Conservation (phyloP, 2,888 invertebrate species). For the Lochmaea capreae region DNA sequence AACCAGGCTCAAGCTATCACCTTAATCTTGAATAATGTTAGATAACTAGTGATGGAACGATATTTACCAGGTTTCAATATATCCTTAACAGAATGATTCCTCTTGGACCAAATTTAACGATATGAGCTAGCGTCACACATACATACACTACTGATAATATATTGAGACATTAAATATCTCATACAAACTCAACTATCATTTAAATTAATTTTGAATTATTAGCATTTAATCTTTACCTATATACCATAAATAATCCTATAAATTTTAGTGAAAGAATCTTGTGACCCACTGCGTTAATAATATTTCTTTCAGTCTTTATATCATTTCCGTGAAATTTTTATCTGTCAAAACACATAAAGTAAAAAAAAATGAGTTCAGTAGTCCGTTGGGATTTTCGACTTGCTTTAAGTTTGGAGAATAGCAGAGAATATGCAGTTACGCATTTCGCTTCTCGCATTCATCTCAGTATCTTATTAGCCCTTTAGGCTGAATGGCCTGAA, state of each 20-base stretch:
- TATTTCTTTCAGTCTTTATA: neutral
- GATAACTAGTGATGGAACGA: too few relatives aligned
- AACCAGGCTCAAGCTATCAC: too few relatives aligned
- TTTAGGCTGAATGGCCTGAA: conserved; percentile 25
- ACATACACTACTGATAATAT: too few relatives aligned
- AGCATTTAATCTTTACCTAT: neutral
- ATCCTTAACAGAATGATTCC: too few relatives aligned
- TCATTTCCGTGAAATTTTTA: neutral
- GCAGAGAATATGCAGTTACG: conserved; percentile 25
- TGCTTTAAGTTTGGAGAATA: conserved; percentile 25
- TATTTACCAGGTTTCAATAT: too few relatives aligned
- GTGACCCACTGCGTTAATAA: neutral
- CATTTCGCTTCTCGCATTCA: conserved; percentile 19
- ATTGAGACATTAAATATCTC: too few relatives aligned
- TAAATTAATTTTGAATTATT: neutral
- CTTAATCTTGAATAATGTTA: too few relatives aligned
- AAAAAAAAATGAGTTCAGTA: conserved; percentile 4
- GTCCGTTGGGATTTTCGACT: conserved; percentile 26
- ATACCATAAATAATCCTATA: neutral
- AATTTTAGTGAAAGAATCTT: neutral
- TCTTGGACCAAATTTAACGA: too few relatives aligned
- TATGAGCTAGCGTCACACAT: too few relatives aligned
- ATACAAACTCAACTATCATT: too few relatives aligned
- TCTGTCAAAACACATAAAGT: conserved; percentile 14
- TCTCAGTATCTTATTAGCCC: conserved; percentile 30